These are phyloP conservation scores for Ctenodactylus gundi DNA, from an alignment of 2,113 vertebrate species.

Conservation along the genomic window DNA sequence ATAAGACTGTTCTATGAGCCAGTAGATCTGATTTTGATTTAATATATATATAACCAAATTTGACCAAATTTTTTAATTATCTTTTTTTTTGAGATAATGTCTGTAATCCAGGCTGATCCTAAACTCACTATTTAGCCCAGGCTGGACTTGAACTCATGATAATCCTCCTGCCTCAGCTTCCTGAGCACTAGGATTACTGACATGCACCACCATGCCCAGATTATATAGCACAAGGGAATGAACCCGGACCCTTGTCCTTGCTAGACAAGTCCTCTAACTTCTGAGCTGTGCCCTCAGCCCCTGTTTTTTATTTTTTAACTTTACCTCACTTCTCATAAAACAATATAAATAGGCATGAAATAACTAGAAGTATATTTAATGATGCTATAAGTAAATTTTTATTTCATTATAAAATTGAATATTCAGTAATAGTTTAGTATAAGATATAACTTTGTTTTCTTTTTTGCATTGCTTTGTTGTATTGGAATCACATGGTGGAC, in stretches of 20 bases:
- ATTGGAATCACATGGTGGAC: no score
- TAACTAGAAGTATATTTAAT: constrained; percentile 15
- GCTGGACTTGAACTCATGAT: no score
- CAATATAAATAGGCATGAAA: not conserved
- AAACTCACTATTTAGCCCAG: no score
- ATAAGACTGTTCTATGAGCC: not conserved
- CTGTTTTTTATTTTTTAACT: constrained; percentile 1
- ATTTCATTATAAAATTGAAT: constrained; percentile 23
- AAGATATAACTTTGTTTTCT: not conserved
- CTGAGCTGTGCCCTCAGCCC: no score
- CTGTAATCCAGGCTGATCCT: no score
- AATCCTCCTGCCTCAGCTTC: no score
- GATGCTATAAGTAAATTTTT: not conserved
- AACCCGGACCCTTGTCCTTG: no score
- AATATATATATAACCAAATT: not conserved
- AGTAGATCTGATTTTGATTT: not conserved
- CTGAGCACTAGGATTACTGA: no score
- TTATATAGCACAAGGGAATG: no score
- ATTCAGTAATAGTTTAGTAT: not conserved
- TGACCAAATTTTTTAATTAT: not conserved
- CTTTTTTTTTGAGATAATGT: no score
- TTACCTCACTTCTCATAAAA: not conserved
- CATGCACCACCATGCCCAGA: no score
- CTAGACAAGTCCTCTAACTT: no score
- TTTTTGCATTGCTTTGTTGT: not conserved